phyloP scores from a whole-genome alignment of 2,888 invertebrate species.

The Aphrophora alni region DNA sequence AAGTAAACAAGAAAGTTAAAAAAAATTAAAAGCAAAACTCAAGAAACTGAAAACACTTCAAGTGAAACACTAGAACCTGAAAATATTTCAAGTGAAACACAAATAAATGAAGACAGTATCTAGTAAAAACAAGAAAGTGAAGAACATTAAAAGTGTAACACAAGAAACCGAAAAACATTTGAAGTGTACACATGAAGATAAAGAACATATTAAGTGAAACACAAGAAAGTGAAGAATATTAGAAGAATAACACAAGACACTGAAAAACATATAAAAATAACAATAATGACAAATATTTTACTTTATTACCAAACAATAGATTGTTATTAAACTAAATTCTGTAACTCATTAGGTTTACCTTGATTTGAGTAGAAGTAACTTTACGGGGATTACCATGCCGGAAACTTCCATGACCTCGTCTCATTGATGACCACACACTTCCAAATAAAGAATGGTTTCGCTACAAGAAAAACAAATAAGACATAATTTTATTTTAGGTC shows the following conservation, averaged over 20 bases:
- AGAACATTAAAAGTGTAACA: too few relatives aligned
- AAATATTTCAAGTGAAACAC: too few relatives aligned
- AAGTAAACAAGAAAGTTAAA: neutral
- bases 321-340: neutral
- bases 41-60: too few relatives aligned
- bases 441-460: conserved; percentile 96
- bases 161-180: too few relatives aligned
- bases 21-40: too few relatives aligned
- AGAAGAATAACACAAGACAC: neutral
- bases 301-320: too few relatives aligned
- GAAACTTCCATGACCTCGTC: conserved; percentile 68
- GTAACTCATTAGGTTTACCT: conserved; percentile 52
- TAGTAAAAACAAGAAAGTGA: too few relatives aligned
- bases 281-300: neutral
- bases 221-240: neutral
- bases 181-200: too few relatives aligned
- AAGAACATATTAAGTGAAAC: neutral
- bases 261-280: neutral
- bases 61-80: too few relatives aligned
- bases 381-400: conserved; percentile 66
- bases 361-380: conserved; percentile 62
- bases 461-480: conserved; percentile 63
- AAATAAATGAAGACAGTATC: too few relatives aligned
- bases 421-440: conserved; percentile 93
- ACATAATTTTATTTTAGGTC: too few relatives aligned